Percentiles rank a stretch among this genome's conserved stretches.
phyloP scores from a whole-genome alignment of 2,113 vertebrate genomes.

The Muntiacus muntjak region DNA sequence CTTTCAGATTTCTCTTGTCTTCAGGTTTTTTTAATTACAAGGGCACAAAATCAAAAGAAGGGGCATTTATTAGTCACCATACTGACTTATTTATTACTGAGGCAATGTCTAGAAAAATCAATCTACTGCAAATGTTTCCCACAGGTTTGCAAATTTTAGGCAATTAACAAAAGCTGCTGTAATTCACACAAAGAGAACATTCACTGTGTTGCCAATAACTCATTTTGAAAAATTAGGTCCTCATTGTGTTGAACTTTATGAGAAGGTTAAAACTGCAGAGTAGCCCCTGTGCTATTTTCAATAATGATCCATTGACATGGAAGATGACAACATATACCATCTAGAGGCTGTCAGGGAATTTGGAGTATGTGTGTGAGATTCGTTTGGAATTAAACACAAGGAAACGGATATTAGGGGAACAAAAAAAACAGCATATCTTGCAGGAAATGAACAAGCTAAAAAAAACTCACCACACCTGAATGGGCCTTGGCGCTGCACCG shows the following conservation, averaged over 20 bases:
- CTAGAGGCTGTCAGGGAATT: neutral
- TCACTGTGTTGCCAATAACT: slow-evolving; percentile 40
- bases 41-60: slow-evolving; percentile 63
- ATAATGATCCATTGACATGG: rapidly evolving
- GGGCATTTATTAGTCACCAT: slow-evolving; percentile 61
- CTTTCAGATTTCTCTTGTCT: slow-evolving; percentile 37
- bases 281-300: neutral
- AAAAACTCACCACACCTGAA: neutral
- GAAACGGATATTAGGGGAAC: neutral
- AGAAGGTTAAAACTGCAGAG: slow-evolving; percentile 2
- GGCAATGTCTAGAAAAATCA: slow-evolving; percentile 58
- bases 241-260: neutral
- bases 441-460: neutral
- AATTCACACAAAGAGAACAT: slow-evolving; percentile 56
- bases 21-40: slow-evolving; percentile 64
- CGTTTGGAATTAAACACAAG: neutral
- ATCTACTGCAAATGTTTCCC: slow-evolving; percentile 59
- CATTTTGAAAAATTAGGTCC: slow-evolving; percentile 47
- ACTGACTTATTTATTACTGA: slow-evolving; percentile 55
- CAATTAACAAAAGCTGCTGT: slow-evolving; percentile 61
- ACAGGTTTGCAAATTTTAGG: slow-evolving; percentile 59
- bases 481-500: rapidly evolving
- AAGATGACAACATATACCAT: neutral
- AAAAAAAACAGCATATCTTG: neutral
- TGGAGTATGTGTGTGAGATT: too few species aligned